phyloP scores from a whole-genome alignment of 2,797 vertebrate genomes.

The Perodicticus potto region DNA sequence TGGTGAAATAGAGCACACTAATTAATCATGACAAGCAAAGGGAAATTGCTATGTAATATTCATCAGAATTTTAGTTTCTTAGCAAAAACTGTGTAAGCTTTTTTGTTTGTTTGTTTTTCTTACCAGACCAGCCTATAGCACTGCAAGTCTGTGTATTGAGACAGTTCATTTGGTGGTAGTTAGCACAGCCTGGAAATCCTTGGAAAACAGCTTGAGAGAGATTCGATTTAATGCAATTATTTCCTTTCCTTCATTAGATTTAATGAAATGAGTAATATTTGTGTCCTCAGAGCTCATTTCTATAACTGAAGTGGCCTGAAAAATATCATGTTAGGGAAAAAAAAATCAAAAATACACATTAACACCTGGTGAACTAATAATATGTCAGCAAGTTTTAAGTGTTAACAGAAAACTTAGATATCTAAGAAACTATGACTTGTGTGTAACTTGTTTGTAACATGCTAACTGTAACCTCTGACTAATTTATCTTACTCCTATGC shows the following conservation, averaged over 20 bases:
- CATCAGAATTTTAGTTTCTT: neutral
- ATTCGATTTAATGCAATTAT: conserved; percentile 75
- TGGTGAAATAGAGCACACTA: neutral
- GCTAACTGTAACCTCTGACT: neutral
- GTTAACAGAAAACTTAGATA: neutral
- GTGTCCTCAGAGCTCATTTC: conserved; percentile 68
- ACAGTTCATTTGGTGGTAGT: conserved; percentile 13
- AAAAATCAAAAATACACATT: conserved; percentile 32
- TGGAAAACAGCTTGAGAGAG: conserved; percentile 75
- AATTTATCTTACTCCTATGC: neutral
- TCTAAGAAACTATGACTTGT: neutral
- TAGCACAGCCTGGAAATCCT: neutral
- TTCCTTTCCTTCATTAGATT: conserved; percentile 66
- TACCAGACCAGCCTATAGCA: neutral
- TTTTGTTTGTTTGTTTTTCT: neutral
- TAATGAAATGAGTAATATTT: conserved; percentile 73
- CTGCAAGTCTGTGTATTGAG: neutral
- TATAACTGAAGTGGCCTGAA: conserved; percentile 45
- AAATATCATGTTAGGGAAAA: conserved; percentile 3
- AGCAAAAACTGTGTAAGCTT: neutral
- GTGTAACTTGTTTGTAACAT: neutral
- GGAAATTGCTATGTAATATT: neutral
- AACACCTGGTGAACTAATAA: conserved; percentile 51
- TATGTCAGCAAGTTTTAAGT: neutral
- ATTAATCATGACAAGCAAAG: neutral